These are phyloP conservation scores for Latrodectus elegans DNA, from an alignment of 2,888 invertebrate genomes.

Conservation along the genomic window DNA sequence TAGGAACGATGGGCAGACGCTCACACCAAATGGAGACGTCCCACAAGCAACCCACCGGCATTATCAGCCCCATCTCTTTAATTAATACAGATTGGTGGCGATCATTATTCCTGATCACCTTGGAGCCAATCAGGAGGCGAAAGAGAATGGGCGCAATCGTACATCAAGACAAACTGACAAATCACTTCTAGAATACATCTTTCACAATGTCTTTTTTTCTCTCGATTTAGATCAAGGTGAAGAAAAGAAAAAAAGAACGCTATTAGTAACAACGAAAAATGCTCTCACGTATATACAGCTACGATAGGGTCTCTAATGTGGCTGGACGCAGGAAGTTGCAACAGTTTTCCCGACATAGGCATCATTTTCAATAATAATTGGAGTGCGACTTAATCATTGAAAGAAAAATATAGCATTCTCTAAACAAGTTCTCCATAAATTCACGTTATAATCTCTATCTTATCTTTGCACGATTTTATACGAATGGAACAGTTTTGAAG, in stretches of 20 bases:
- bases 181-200: slow-evolving; percentile 43
- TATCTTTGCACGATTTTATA: too few relatives aligned
- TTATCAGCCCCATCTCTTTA: slow-evolving; percentile 39
- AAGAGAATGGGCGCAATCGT: slow-evolving; percentile 9
- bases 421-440: not conserved
- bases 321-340: slow-evolving; percentile 40
- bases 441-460: not conserved
- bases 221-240: slow-evolving; percentile 55
- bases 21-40: slow-evolving; percentile 16
- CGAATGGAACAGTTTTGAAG: too few relatives aligned
- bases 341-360: slow-evolving; percentile 24
- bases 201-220: slow-evolving; percentile 24
- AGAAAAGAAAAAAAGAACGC: slow-evolving; percentile 15
- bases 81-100: slow-evolving; percentile 52
- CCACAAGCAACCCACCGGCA: slow-evolving; percentile 3
- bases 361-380: slow-evolving; percentile 10
- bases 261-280: slow-evolving; percentile 18
- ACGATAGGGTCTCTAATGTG: slow-evolving; percentile 12
- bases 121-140: slow-evolving; percentile 45
- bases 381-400: slow-evolving; percentile 6
- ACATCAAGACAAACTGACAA: slow-evolving; percentile 23
- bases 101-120: slow-evolving; percentile 43
- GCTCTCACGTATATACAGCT: slow-evolving; percentile 19
- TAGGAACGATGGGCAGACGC: not conserved
- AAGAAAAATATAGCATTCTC: not conserved